Evolutionary conservation across 2,888 invertebrate species (phyloP).

Genomic region (Acheta domesticus): DNA sequence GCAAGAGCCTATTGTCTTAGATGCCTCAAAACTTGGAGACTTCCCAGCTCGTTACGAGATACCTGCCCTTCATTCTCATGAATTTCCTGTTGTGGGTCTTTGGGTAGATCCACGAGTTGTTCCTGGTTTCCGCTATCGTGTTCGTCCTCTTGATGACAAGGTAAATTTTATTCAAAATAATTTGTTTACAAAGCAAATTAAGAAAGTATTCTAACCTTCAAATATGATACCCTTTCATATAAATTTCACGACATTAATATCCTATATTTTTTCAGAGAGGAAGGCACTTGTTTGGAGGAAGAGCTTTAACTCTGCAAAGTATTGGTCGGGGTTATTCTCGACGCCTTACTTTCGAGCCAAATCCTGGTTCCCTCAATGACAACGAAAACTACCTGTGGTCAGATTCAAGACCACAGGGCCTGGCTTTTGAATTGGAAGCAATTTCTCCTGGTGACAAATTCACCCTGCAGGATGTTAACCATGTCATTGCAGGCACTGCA

Average conservation of each 20-base stretch:
- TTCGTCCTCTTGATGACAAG: constrained; percentile 57
- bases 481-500: constrained; percentile 63
- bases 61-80: constrained; percentile 58
- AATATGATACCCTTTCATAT: no score
- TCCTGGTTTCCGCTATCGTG: constrained; percentile 72
- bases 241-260: no score
- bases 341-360: constrained; percentile 67
- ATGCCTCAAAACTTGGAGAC: constrained; percentile 61
- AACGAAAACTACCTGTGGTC: constrained; percentile 76
- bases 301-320: constrained; percentile 61
- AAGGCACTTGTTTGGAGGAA: constrained; percentile 58
- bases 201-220: constrained; percentile 38
- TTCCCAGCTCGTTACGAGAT: constrained; percentile 63
- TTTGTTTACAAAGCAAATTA: constrained; percentile 37
- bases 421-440: constrained; percentile 66
- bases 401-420: constrained; percentile 70
- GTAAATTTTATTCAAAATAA: constrained; percentile 41
- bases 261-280: not conserved
- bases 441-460: constrained; percentile 67
- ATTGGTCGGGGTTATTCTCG: constrained; percentile 73
- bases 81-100: constrained; percentile 68
- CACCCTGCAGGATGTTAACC: constrained; percentile 65
- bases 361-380: constrained; percentile 58
- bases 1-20: constrained; percentile 45
- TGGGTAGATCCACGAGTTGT: constrained; percentile 68